Base-by-base conservation (phyloP, 2,113 vertebrate species). In the Otis tarda region DNA sequence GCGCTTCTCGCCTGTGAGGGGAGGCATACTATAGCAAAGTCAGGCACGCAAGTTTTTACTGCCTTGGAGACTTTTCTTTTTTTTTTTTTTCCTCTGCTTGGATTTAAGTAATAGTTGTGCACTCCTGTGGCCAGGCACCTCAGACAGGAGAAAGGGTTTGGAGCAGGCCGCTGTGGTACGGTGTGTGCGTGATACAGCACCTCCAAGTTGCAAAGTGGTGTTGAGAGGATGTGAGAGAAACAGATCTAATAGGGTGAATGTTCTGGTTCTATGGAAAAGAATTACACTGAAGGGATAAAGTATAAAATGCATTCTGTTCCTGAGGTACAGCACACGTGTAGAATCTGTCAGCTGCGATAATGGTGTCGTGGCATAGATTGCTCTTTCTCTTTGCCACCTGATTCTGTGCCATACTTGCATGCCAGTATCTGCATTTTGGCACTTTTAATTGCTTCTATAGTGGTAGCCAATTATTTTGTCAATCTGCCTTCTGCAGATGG, bases 131-230 rank as follows among this genome's bases (percentile, higher is more conserved):
- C 33, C 64, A 7, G 23, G 55, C 33, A 0, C 25, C 53, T 37
- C 4, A 0, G 45, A 9, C 8, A 6, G 56, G 39, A 53, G 30
- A 16, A 27, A 4, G 9, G 24, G 16, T 6, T 27, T n/a, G 6
- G 13, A 3, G 33, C 1, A n/a, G 18, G 55, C 37, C 59, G 4
- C 56, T 7, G 31, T 23, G 60, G 28, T 9, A 4, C 9, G 18
- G 60, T 8, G 0, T 1, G 0, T 2, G 18, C 6, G 0, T 3
- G 8, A 3, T 8, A 4, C 10, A 2, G 13, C 0, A 1, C 33
- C 11, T 47, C 7, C 61, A 1, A 2, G 5, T 12, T 47, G 41
- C 63, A 21, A 14, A 25, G 14, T 5, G 10, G 6, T 12, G 31
- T 3, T 6, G 35, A 19, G 60, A 53, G 13, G 9, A 5, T 6